Percentiles rank a stretch among this genome's conserved stretches.
phyloP scores from a whole-genome alignment of 2,888 invertebrate genomes.

The Thymelicus sylvestris region DNA sequence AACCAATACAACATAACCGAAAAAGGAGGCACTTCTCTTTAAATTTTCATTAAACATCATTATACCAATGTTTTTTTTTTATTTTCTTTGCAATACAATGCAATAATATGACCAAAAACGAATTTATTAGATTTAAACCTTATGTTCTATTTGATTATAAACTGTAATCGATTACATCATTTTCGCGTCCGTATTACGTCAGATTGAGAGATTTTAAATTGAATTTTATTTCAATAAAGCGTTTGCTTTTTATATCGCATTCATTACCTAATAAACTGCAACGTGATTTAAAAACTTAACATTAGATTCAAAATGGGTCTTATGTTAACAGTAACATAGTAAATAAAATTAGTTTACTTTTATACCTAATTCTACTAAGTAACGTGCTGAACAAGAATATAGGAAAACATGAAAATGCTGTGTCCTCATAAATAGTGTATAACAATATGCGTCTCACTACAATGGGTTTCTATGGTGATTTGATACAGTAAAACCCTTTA shows the following conservation, averaged over 20 bases:
- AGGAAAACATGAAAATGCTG: background rate
- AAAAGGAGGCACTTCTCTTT: background rate
- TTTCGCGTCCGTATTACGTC: constrained; percentile 24
- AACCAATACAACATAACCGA: constrained; percentile 1
- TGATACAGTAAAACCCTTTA: background rate
- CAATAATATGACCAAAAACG: constrained; percentile 15
- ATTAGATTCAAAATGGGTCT: background rate
- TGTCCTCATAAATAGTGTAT: constrained; percentile 3
- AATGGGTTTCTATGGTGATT: background rate
- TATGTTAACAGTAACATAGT: constrained; percentile 27
- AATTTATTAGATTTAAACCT: constrained; percentile 12
- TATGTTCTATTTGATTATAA: constrained; percentile 17
- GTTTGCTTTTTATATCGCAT: constrained; percentile 61
- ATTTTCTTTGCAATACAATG: constrained; percentile 27
- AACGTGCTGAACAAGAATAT: background rate
- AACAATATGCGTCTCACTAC: constrained; percentile 2
- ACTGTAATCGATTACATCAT: constrained; percentile 13
- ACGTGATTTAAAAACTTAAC: constrained; percentile 3
- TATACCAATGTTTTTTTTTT: constrained; percentile 13
- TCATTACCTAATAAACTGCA: constrained; percentile 8
- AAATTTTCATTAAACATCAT: background rate
- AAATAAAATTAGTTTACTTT: constrained; percentile 32
- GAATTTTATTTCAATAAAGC: constrained; percentile 49
- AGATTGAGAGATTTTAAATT: constrained; percentile 61
- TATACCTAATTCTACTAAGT: constrained; percentile 19